Percentiles rank a stretch among this genome's conserved stretches.
These are phyloP conservation scores for Gobio gobio DNA, from an alignment of 2,113 vertebrate species.

Conservation along the genomic window DNA sequence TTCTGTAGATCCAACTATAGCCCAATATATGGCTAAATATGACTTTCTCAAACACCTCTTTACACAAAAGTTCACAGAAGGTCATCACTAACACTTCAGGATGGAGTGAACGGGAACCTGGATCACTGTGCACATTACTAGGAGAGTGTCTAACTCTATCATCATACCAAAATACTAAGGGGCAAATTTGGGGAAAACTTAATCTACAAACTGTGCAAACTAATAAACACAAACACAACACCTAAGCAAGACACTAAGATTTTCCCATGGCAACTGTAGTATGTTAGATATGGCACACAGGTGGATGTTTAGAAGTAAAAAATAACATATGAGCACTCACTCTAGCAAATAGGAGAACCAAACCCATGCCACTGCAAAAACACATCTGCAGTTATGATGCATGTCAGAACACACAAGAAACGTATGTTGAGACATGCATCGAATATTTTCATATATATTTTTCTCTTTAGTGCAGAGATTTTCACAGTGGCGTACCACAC, in stretches of 20 bases:
- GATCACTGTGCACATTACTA: neutral
- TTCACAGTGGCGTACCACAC: conserved; percentile 22
- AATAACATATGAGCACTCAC: neutral
- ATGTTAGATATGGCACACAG: neutral
- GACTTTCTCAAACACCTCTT: neutral
- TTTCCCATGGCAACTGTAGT: neutral
- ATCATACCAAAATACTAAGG: neutral
- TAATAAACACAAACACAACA: conserved; percentile 12
- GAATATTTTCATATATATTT: neutral
- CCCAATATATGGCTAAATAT: neutral
- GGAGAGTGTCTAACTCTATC: neutral
- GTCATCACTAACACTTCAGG: neutral
- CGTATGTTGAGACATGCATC: neutral
- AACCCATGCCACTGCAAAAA: conserved; percentile 24
- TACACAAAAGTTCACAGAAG: neutral
- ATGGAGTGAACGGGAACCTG: neutral
- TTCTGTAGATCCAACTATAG: neutral
- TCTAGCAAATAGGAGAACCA: neutral
- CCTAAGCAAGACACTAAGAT: neutral
- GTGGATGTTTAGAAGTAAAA: neutral
- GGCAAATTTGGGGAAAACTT: neutral
- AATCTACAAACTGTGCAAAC: neutral
- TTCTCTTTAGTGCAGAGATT: conserved; percentile 7
- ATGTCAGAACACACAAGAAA: neutral
- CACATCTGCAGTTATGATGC: neutral